Conservation (phyloP, 2,888 invertebrate species). For the Watsonalla cultraria region DNA sequence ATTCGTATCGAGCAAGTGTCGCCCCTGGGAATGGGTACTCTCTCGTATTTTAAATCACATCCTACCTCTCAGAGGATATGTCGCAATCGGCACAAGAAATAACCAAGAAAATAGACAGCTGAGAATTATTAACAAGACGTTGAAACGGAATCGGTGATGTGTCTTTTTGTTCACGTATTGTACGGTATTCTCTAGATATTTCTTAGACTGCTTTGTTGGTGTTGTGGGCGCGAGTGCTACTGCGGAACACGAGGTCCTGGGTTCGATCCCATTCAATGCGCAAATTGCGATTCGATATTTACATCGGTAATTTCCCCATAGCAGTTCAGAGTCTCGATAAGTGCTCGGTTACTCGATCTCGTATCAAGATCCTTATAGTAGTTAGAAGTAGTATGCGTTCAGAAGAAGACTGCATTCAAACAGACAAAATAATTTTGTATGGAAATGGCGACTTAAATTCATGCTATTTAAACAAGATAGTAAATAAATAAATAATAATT, state of each 20-base stretch:
- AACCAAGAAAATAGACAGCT: slow-evolving; percentile 13
- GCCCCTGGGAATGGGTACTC: slow-evolving; percentile 19
- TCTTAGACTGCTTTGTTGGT: background rate
- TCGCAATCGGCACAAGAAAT: slow-evolving; percentile 25
- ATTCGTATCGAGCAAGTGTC: background rate
- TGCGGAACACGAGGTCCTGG: too few relatives aligned
- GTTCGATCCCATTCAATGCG: too few relatives aligned
- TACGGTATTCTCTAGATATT: too few relatives aligned
- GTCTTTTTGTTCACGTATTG: background rate
- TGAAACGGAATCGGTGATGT: background rate
- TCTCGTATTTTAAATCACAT: slow-evolving; percentile 32
- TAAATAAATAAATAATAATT: too few relatives aligned
- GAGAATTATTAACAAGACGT: background rate
- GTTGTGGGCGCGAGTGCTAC: background rate
- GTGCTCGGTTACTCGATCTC: too few relatives aligned
- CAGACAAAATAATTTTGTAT: too few relatives aligned
- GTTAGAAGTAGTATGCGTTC: too few relatives aligned
- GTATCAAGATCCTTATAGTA: too few relatives aligned
- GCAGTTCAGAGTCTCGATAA: too few relatives aligned
- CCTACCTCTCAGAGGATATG: slow-evolving; percentile 22
- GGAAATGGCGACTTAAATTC: background rate
- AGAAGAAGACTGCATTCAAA: too few relatives aligned
- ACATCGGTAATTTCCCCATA: background rate
- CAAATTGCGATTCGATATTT: background rate
- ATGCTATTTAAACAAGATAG: background rate